A percentile compares a stretch with the other conserved stretches of the same genome.
Conservation (phyloP, 2,113 vertebrate species). For the Pycnonotus jocosus region DNA sequence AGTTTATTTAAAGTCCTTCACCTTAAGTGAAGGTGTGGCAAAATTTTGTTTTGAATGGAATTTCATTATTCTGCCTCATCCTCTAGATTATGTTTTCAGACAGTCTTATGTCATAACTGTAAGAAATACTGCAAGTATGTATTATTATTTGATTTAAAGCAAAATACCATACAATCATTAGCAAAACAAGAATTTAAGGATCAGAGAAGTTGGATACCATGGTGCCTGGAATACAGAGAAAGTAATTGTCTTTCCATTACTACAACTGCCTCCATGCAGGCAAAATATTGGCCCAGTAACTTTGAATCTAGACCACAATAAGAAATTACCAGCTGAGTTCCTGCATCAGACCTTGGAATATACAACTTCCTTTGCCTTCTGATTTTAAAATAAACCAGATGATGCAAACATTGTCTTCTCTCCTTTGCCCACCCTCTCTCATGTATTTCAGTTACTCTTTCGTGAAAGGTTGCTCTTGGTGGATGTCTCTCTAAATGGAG, state of each 20-base stretch:
- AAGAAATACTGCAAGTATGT: neutral
- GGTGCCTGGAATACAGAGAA: neutral
- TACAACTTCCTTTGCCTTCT: neutral
- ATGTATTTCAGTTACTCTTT: neutral
- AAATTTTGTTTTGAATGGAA: neutral
- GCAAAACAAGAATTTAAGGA: neutral
- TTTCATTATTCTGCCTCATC: neutral
- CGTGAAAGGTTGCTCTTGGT: neutral
- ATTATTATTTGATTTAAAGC: neutral
- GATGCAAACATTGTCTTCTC: neutral
- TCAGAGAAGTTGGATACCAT: neutral
- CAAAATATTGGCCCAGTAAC: neutral
- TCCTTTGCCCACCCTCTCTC: neutral
- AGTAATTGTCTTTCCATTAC: neutral
- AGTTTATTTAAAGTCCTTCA: neutral
- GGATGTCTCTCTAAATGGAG: neutral
- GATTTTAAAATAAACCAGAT: neutral
- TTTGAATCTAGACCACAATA: neutral
- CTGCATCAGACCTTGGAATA: neutral
- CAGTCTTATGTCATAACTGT: neutral
- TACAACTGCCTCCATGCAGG: neutral
- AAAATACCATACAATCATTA: neutral
- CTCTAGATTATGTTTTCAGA: neutral
- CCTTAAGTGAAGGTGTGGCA: neutral
- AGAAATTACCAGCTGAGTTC: neutral